phyloP scores from a whole-genome alignment of 2,888 invertebrate genomes.

The Onchidella celtica region DNA sequence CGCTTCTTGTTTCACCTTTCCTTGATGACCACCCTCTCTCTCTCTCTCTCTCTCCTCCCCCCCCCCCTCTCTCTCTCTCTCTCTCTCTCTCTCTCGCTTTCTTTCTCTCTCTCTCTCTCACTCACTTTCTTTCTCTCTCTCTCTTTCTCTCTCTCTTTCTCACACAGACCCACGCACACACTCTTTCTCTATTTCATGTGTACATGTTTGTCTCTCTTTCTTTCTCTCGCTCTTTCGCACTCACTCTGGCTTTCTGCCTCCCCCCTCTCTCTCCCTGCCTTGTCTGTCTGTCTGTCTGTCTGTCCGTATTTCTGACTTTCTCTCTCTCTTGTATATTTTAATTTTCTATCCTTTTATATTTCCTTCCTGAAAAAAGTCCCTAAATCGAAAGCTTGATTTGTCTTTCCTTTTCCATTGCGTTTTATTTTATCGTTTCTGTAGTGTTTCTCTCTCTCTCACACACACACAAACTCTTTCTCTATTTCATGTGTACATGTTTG shows the following conservation, averaged over 20 bases:
- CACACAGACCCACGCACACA: no score
- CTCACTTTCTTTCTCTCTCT: background rate
- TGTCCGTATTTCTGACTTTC: background rate
- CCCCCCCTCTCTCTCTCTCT: background rate
- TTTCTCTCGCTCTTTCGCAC: background rate
- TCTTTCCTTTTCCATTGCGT: no score
- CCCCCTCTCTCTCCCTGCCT: background rate
- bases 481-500: no score
- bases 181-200: background rate
- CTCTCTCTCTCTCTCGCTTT: background rate
- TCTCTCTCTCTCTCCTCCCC: background rate
- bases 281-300: background rate
- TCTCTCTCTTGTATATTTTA: slow-evolving; percentile 3
- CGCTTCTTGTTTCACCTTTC: background rate
- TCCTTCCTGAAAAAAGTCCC: no score
- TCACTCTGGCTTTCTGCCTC: background rate
- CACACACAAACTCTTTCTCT: no score
- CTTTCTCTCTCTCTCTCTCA: background rate
- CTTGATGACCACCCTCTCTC: background rate
- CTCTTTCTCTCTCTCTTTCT: background rate
- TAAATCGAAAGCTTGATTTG: no score
- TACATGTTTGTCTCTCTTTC: background rate
- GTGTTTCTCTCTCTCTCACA: no score
- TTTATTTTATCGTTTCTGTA: no score
- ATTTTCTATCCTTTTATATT: no score